A percentile compares a stretch with the other conserved stretches of the same genome.
Evolutionary conservation across 1,140 invertebrate genomes (phyloP).

Genomic region (Pteromalus puparum): DNA sequence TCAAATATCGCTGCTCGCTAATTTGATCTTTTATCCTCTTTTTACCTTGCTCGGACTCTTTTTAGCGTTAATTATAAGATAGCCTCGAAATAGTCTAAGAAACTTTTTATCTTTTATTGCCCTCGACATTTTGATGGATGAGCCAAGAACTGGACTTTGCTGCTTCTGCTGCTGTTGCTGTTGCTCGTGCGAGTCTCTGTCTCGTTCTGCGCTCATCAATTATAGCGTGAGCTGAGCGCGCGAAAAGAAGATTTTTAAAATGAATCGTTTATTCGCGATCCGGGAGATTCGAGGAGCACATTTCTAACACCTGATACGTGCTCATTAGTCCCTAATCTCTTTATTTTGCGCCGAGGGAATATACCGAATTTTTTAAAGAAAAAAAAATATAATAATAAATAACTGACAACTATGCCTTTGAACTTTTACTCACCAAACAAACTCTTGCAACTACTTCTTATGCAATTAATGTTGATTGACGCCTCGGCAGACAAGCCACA

Average conservation of each 20-base stretch:
- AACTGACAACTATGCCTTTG: too few species aligned
- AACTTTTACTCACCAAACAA: too few species aligned
- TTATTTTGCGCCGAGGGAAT: background rate
- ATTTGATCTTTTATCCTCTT: conserved; percentile 48
- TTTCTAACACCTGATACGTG: background rate
- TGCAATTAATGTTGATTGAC: conserved; percentile 9
- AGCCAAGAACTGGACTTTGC: background rate
- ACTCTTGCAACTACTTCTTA: background rate
- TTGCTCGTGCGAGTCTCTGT: background rate
- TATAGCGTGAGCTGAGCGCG: conserved; percentile 11
- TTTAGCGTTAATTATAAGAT: conserved; percentile 25
- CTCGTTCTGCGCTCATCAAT: conserved; percentile 23
- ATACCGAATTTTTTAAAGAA: too few species aligned
- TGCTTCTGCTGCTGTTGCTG: background rate
- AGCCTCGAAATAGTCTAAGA: conserved; percentile 2
- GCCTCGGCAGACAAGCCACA: background rate
- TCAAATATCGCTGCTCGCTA: conserved; percentile 52
- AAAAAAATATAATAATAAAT: too few species aligned
- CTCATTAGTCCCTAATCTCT: background rate
- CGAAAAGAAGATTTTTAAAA: conserved; percentile 19
- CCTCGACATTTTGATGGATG: conserved; percentile 43
- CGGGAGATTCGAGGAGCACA: background rate
- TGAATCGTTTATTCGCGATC: conserved; percentile 35
- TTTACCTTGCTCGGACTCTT: conserved; percentile 40
- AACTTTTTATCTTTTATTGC: conserved; percentile 49